phyloP scores from a whole-genome alignment of 2,113 vertebrate genomes.

The Alethe castanea region DNA sequence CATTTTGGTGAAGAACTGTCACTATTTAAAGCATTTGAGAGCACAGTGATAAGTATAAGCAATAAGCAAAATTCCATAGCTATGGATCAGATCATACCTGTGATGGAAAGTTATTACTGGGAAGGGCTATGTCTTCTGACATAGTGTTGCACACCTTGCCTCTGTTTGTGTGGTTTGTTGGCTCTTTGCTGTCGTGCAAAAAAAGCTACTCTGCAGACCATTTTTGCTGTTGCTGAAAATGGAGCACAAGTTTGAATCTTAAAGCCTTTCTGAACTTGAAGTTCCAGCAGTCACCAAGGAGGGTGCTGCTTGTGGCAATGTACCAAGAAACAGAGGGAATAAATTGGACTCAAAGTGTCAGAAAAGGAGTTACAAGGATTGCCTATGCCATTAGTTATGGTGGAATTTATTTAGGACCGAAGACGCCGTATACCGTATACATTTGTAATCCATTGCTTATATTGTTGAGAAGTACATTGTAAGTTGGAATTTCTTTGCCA shows the following conservation, averaged over 20 bases:
- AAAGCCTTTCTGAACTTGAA: neutral
- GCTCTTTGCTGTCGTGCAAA: neutral
- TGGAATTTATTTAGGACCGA: neutral
- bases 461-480: neutral
- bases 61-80: neutral
- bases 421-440: neutral
- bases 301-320: neutral
- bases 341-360: neutral
- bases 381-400: neutral
- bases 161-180: neutral
- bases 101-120: neutral
- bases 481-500: neutral
- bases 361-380: neutral
- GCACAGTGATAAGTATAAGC: neutral
- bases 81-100: neutral
- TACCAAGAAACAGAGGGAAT: neutral
- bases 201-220: neutral
- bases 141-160: neutral
- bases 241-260: neutral
- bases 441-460: neutral
- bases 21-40: neutral
- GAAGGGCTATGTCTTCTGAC: neutral
- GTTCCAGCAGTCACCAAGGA: neutral
- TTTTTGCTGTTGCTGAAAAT: neutral
- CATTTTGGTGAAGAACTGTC: neutral